Evolutionary conservation across 1,140 invertebrate genomes (phyloP).

Genomic region (Microvelia longipes): DNA sequence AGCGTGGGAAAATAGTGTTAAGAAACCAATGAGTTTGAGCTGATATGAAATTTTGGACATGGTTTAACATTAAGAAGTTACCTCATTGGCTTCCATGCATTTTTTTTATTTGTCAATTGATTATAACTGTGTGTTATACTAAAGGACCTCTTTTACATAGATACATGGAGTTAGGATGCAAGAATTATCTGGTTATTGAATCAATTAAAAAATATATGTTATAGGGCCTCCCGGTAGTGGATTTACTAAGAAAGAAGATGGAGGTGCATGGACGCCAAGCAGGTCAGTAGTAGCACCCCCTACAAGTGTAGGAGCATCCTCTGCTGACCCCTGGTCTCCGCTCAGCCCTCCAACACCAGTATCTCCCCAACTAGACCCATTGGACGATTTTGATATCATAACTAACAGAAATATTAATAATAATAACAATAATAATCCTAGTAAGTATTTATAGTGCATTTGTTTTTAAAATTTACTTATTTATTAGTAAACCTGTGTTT

Average conservation of each 20-base stretch:
- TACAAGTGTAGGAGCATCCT: background rate
- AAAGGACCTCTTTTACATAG: no score
- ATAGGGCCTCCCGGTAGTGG: background rate
- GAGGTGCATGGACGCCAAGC: constrained; percentile 2
- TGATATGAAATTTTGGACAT: no score
- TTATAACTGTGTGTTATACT: no score
- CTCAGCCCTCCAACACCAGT: constrained; percentile 6
- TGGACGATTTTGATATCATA: constrained; percentile 58
- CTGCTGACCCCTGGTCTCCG: constrained; percentile 29
- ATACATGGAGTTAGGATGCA: no score
- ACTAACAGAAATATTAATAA: constrained; percentile 44
- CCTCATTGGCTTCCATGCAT: no score
- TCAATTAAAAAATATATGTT: no score
- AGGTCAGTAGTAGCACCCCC: background rate
- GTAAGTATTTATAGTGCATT: constrained; percentile 23
- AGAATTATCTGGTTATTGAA: no score
- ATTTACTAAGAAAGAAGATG: constrained; percentile 5
- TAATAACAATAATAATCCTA: constrained; percentile 29
- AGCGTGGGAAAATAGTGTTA: no score
- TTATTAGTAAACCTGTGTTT: no score
- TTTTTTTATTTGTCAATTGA: no score
- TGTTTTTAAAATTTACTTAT: background rate
- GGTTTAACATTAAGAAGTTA: no score
- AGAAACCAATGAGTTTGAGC: no score
- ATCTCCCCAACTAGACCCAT: constrained; percentile 2